Evolutionary conservation across 2,888 invertebrate species (phyloP).

Genomic region (Hirtodrosophila confusa): DNA sequence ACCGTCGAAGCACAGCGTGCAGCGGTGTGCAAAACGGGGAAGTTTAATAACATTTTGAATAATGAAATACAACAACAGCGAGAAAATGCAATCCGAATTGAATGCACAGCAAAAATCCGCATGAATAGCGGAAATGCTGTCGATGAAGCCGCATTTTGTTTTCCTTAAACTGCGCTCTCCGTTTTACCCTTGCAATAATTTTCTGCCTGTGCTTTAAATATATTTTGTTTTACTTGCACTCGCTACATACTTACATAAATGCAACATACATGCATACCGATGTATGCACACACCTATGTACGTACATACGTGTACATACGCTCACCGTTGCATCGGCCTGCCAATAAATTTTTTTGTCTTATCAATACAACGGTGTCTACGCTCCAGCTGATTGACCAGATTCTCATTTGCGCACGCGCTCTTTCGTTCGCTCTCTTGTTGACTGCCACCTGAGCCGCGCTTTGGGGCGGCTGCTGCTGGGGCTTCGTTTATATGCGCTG

Average conservation of each 20-base stretch:
- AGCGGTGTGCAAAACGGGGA: slow-evolving; percentile 60
- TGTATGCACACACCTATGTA: background rate
- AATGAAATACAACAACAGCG: slow-evolving; percentile 49
- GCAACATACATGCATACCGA: too few relatives aligned
- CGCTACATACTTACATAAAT: too few relatives aligned
- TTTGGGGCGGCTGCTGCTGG: slow-evolving; percentile 35
- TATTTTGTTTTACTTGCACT: slow-evolving; percentile 33
- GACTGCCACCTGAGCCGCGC: slow-evolving; percentile 14
- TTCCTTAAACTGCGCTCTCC: slow-evolving; percentile 66
- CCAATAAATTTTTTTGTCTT: slow-evolving; percentile 46
- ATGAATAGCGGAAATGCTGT: slow-evolving; percentile 72
- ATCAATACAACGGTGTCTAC: slow-evolving; percentile 34
- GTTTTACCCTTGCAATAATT: slow-evolving; percentile 38
- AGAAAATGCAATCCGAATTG: slow-evolving; percentile 57
- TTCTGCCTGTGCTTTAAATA: slow-evolving; percentile 39
- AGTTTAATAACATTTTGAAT: slow-evolving; percentile 77
- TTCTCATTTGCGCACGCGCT: slow-evolving; percentile 54
- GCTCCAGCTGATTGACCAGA: slow-evolving; percentile 63
- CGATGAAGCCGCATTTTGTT: slow-evolving; percentile 69
- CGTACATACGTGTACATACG: slow-evolving; percentile 5
- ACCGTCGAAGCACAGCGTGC: slow-evolving; percentile 42
- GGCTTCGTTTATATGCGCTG: slow-evolving; percentile 73
- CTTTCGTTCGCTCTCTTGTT: slow-evolving; percentile 11
- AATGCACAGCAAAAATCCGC: slow-evolving; percentile 64
- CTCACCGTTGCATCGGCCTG: slow-evolving; percentile 7